phyloP scores from a whole-genome alignment of 2,888 invertebrate species.

The Gasteruption jaculator region DNA sequence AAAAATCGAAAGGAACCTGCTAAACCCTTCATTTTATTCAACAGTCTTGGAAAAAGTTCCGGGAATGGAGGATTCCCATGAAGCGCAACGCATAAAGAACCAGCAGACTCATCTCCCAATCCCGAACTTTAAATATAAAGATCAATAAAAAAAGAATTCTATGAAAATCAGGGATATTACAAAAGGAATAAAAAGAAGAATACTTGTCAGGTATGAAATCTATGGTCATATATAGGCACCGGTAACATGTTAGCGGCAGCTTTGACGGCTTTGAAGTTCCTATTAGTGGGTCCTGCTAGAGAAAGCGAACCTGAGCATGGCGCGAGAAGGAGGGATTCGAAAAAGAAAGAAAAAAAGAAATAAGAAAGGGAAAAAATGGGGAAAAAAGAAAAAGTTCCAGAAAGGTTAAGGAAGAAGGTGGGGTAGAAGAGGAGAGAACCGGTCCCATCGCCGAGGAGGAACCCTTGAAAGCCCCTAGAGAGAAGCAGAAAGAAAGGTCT shows the following conservation, averaged over 20 bases:
- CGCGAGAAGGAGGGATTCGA: constrained; percentile 5
- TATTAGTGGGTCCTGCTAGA: constrained; percentile 30
- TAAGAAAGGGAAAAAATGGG: constrained; percentile 15
- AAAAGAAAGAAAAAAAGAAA: constrained; percentile 14
- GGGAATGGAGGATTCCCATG: too few species aligned
- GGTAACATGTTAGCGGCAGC: too few species aligned
- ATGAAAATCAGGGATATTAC: constrained; percentile 22
- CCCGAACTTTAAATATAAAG: too few species aligned
- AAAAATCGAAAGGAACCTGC: too few species aligned
- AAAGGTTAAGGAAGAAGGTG: constrained; percentile 10
- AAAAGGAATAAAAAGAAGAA: constrained; percentile 25
- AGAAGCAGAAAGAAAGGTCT: constrained; percentile 5
- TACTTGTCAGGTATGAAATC: too few species aligned
- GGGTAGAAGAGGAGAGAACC: constrained; percentile 26
- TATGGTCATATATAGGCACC: too few species aligned
- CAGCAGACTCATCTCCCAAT: too few species aligned
- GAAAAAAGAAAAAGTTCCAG: constrained; percentile 13
- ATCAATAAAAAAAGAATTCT: constrained; percentile 13
- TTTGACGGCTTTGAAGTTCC: constrained; percentile 28
- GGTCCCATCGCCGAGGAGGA: constrained; percentile 28
- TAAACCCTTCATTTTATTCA: too few species aligned
- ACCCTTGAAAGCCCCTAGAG: too few species aligned
- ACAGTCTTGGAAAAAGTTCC: too few species aligned
- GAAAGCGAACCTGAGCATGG: constrained; percentile 25
- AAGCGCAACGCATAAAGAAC: too few species aligned